Evolutionary conservation across 2,113 vertebrate species (phyloP), one percentile per base, ranked within the genome.

Genomic region (Macrotus californicus): DNA sequence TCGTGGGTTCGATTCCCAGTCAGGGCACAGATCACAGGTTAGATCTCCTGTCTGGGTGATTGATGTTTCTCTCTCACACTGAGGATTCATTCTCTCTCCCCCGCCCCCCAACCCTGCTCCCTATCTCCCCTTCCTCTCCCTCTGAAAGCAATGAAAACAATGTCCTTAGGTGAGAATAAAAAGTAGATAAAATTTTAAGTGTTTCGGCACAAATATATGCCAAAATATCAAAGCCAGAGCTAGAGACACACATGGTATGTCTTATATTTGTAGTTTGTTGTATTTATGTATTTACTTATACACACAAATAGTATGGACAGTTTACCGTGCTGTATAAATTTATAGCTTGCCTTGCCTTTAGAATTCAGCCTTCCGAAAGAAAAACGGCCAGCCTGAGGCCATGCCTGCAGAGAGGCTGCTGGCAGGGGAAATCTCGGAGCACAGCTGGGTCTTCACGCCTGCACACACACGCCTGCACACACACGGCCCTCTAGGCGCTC

Each of bases 151-250:
- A 31, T 29, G 59, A 29, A 61, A 61, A 29, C 13, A 61, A 61
- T 31, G 61, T 31, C 29, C 61, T 64, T 13, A 14, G 61, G 61
- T 31, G 26, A 61, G 59, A 24, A 64, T 64, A 64, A 64, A 31
- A 64, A 64, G 6, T 64, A 64, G 31, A 31, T 31, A 31, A 73
- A 67, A 59, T 21, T 48, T 54, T 87, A 56, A 61, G 89, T 43
- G n/a, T 56, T 90, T 90, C 76, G 34, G 64, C 43, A 92, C 41
- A 66, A 92, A 96, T 89, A 82, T 39, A 87, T 21, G 70, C 72
- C 73, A 56, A 87, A 64, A 69, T 48, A n/a, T 2, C 13, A 31
- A 43, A 77, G 50, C 41, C 31, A 76, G 73, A 76, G 48, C 19
- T 24, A 18, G 66, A 93, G 46, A 82, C 13, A 67, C 16, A 61